Evolutionary conservation across 2,888 invertebrate species (phyloP), one percentile per base, ranked within the genome.

Genomic region (Patella caerulea): DNA sequence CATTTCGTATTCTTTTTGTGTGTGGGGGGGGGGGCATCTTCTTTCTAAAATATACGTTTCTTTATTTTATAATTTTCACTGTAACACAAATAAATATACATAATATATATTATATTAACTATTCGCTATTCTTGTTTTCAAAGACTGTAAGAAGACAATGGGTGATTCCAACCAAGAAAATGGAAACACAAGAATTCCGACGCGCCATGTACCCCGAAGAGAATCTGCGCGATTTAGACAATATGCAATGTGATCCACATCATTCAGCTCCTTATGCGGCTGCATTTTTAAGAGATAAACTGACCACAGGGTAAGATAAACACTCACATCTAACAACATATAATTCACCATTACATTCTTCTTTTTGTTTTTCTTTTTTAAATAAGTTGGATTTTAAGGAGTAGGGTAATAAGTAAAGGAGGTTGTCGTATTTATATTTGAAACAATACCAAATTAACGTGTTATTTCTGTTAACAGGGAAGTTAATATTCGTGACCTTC

Each of bases 401-500:
- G 9, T 4, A 45, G 45, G 45, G 9, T 7, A 45, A 9, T 45
- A 45, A 45, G 45, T 45, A 45, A 45, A 45, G 45, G 9, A 45
- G 5, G 1, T 45, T 45, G 45, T 9, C 45, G 45, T 45, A 45
- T 45, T 45, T 45, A 45, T 45, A 0, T 45, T 45, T 45, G 45
- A 45, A 45, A 45, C 45, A 45, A 45, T 45, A 45, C 45, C 45
- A 45, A 45, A 45, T 45, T 7, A 45, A 45, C 7, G 45, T 45
- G 45, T 45, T 45, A 65, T 65, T 24, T 65, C 24, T 9, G 19
- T 65, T 65, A 4, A 4, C 71, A 82, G 82, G 19, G 74, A 78
- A 14, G 73, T 69, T 29, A 77, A 79, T 71, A 72, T 82, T 14
- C 56, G 76, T 17, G 77, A 76, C 15, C 59, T 83, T 12, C 76